These are phyloP conservation scores for Dendroctonus valens DNA, from an alignment of 1,140 invertebrate genomes.

Conservation along the genomic window DNA sequence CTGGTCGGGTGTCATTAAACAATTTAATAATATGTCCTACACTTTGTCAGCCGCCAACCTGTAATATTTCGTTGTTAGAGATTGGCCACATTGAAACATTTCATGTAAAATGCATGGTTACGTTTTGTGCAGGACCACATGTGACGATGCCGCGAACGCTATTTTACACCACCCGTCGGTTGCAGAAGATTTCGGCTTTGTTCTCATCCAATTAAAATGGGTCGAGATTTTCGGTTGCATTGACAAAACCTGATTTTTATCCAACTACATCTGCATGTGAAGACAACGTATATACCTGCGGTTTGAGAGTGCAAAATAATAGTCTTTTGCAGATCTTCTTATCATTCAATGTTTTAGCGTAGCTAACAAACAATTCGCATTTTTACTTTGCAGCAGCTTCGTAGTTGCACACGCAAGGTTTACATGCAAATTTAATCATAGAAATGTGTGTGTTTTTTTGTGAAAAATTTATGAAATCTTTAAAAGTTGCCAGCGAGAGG, in stretches of 20 bases:
- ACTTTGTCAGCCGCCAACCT: not conserved
- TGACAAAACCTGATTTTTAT: constrained; percentile 41
- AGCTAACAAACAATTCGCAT: no score
- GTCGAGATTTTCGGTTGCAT: constrained; percentile 41
- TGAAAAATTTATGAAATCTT: no score
- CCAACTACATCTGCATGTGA: constrained; percentile 4
- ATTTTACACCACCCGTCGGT: constrained; percentile 42
- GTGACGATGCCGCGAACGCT: constrained; percentile 20
- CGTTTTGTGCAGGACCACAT: not conserved
- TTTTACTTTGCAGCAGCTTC: no score
- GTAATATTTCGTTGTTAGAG: not conserved
- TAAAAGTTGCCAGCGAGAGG: no score
- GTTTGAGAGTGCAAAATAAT: not conserved
- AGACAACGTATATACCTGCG: not conserved
- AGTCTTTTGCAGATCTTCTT: no score
- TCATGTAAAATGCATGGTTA: no score
- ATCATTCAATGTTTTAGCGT: no score
- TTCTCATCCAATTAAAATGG: constrained; percentile 43
- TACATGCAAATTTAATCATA: no score
- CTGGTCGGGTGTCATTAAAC: constrained; percentile 1
- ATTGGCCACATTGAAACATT: no score
- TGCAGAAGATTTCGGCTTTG: constrained; percentile 23
- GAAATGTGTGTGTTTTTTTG: no score
- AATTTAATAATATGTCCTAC: not conserved
- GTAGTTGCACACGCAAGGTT: no score